Percentiles rank a stretch among this genome's conserved stretches.
Conservation (phyloP, 2,888 invertebrate genomes). For the Blera fallax region DNA sequence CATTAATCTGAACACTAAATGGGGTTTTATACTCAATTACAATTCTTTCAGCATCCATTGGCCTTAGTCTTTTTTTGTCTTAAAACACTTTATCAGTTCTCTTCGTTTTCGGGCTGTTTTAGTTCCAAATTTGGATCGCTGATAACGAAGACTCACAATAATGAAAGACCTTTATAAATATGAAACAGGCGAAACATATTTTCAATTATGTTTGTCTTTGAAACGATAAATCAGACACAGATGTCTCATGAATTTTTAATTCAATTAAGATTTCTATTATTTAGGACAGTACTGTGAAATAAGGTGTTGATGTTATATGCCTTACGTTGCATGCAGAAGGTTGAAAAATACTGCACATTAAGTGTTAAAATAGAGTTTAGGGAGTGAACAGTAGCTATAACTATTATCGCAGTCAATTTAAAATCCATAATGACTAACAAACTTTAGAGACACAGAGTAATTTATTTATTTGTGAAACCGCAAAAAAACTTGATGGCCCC, state of each 20-base stretch:
- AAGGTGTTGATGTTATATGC: background rate
- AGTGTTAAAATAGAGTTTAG: too few species aligned
- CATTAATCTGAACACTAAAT: slow-evolving; percentile 6
- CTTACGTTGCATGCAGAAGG: too few species aligned
- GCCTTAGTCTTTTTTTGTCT: background rate
- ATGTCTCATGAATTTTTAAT: background rate
- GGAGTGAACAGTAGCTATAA: background rate
- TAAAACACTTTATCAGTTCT: background rate
- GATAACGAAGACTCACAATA: background rate
- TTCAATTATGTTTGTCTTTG: background rate
- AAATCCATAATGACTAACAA: background rate
- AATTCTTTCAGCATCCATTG: background rate
- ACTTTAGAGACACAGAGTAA: background rate
- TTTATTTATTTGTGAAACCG: background rate
- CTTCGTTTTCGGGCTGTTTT: background rate
- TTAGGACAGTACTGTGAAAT: background rate
- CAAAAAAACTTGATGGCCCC: background rate
- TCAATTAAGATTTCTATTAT: background rate
- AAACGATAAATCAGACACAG: background rate
- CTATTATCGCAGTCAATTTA: background rate
- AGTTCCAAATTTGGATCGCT: background rate
- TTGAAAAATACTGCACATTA: too few species aligned
- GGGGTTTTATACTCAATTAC: background rate
- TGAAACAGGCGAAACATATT: background rate
- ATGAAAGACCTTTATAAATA: background rate